Base-by-base conservation (phyloP, 2,113 vertebrate species). In the Cercocebus atys region DNA sequence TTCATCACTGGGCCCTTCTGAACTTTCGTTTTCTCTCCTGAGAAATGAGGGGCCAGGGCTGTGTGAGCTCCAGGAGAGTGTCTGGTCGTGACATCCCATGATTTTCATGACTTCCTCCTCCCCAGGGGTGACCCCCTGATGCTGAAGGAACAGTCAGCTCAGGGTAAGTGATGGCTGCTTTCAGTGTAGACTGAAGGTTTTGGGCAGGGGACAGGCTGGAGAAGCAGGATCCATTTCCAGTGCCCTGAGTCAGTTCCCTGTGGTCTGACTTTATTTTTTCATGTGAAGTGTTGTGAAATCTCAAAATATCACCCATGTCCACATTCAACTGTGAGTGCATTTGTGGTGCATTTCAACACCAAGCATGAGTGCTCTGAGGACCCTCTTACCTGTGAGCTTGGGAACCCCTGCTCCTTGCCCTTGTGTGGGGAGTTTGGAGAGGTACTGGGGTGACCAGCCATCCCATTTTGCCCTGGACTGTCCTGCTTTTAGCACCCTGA, bases 211-310 rank as follows among this genome's bases (percentile, higher is more conserved):
- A 72, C 79, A 30, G 40, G 6, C 61, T 22, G 59, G 89, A 38
- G 82, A 90, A 94, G 52, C 32, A 82, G 72, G 73, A 61, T 40
- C 35, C 13, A 6, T 73, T 81, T 72, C 85, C 86, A 64, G 78
- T 8, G 17, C 68, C 84, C 61, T 79, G 86, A 93, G 43, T 93
- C 98, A 96, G 97, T 75, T 83, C 89, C 86, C 76, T 79, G 47
- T 79, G 76, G 50, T 57, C 92, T 83, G 78, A 83, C 52, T 94
- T 93, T 76, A 61, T 66, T 84, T 95, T 76, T 85, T 94, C 55
- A 43, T 84, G 22, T 25, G 78, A 59, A 96, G 61, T 32, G 66
- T 95, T 96, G 95, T 38, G 96, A 91, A 96, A 95, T 88, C 82
- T 82, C 68, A 75, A 70, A 32, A 20, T 47, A 45, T 18, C 64